Conservation (phyloP, 2,113 vertebrate species). For the Gadus macrocephalus region DNA sequence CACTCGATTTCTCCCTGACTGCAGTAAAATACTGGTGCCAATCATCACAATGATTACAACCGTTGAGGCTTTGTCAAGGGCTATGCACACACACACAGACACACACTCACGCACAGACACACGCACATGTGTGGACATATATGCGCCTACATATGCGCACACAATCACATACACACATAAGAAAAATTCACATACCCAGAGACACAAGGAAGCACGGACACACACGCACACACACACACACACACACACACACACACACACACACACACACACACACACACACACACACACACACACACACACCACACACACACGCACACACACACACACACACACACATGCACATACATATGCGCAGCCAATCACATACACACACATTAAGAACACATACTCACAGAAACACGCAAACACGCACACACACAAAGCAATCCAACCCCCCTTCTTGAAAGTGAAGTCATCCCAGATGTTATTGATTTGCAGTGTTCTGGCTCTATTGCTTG, state of each 20-base stretch:
- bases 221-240: not conserved
- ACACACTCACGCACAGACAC: not conserved
- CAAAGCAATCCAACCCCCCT: not conserved
- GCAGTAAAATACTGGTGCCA: not conserved
- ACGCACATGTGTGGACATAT: not conserved
- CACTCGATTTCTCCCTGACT: not conserved
- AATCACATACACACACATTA: not conserved
- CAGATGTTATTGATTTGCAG: not conserved
- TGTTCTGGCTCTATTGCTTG: not conserved
- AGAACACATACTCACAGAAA: not conserved
- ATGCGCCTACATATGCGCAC: not conserved
- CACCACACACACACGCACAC: too few species aligned
- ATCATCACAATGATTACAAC: not conserved
- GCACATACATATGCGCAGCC: not conserved
- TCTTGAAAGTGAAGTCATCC: slow-evolving; percentile 3
- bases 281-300: not conserved
- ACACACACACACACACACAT: not conserved
- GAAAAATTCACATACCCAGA: not conserved
- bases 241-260: not conserved
- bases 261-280: not conserved
- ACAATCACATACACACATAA: not conserved
- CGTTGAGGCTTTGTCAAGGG: not conserved
- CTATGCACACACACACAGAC: not conserved
- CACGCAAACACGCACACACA: not conserved
- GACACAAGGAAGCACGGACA: not conserved